Evolutionary conservation across 2,113 vertebrate genomes (phyloP).

Genomic region (Coracopsis vasa): DNA sequence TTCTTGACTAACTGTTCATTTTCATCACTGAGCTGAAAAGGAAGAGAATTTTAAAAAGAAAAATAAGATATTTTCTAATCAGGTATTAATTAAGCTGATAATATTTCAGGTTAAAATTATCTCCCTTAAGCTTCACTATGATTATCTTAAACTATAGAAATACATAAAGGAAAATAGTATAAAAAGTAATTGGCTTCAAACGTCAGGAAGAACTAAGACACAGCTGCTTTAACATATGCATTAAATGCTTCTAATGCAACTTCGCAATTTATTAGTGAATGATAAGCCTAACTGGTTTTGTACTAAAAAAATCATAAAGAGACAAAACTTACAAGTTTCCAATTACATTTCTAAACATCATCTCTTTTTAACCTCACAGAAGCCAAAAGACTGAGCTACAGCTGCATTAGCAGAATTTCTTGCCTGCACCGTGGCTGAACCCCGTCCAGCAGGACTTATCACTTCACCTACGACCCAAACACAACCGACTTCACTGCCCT

Average conservation of each 20-base stretch:
- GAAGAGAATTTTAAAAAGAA: not conserved
- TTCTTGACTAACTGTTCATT: slow-evolving; percentile 68
- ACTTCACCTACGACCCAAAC: not conserved
- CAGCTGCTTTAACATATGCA: not conserved
- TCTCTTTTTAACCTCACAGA: not conserved
- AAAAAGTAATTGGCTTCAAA: not conserved
- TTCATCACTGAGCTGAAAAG: slow-evolving; percentile 65
- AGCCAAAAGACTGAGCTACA: not conserved
- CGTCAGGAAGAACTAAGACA: not conserved
- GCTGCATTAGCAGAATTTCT: fast-evolving
- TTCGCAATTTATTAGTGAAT: not conserved
- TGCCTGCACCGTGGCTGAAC: fast-evolving
- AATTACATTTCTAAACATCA: not conserved
- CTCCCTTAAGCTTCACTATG: not conserved
- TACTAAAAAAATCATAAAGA: not conserved
- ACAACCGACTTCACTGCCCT: not conserved
- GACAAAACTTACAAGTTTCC: not conserved
- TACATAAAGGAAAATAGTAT: not conserved
- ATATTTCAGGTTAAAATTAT: not conserved
- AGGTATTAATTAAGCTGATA: not conserved
- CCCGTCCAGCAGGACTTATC: not conserved
- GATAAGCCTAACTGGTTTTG: fast-evolving
- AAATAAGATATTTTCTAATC: not conserved
- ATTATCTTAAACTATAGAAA: not conserved
- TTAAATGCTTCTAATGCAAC: not conserved